Base-by-base conservation (phyloP, 2,113 vertebrate species). In the Rhinoderma darwinii region DNA sequence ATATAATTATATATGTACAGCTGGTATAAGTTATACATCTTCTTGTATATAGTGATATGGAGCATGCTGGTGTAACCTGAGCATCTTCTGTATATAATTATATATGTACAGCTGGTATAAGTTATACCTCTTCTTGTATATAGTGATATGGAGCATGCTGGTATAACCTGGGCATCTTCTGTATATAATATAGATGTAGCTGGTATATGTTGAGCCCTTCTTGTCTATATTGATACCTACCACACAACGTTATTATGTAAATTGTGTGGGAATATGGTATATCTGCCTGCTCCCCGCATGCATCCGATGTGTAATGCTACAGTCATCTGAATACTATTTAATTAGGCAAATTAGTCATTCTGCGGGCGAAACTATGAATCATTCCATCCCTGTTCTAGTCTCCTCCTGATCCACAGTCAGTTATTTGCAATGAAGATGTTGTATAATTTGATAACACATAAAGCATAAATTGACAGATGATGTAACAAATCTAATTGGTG, bases 271-370 rank as follows among this genome's bases (percentile, higher is more conserved):
- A 41, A 43, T 43, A n/a, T 56, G 76, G 76, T 79, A 56, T 37
- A 35, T 35, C 6, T 27, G 18, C 14, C 44, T 3, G 44, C 70
- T 59, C 50, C 83, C 50, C 83, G 47, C 83, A 39, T 14, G 50
- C 6, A 56, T 75, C 35, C 25, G 47, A 84, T 59, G 83, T 43
- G 43, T 83, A 83, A 83, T 70, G 41, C 56, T 14, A 22, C 37
- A 66, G 37, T 74, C 47, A 74, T 51, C 50, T 56, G 68, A 66
- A 66, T 41, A 66, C 41, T 70, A 82, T 41, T n/a, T 75, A 75
- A 74, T 84, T 74, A 73, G 66, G 35, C 32, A 84, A 84, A 84
- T 84, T 84, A 84, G 68, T 84, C 83, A 84, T 84, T 39, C 47
- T 51, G 82, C 17, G 66, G 41, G 63, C 35, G 82, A 25, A 37